Conservation (phyloP, 2,113 vertebrate genomes). For the Hypanus sabinus region DNA sequence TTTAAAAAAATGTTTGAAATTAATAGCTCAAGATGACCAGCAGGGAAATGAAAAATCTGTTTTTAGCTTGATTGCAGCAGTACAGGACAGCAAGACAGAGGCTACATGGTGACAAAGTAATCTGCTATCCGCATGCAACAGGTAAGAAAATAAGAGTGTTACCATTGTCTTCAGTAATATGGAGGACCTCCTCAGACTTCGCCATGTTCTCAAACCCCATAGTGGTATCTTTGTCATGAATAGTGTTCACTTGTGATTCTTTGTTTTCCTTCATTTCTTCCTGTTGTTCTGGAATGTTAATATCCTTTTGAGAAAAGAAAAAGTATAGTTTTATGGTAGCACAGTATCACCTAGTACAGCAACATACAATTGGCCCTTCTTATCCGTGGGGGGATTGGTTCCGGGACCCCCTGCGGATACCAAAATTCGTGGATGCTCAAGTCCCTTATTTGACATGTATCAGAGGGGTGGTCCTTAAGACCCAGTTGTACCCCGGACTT, state of each 20-base stretch:
- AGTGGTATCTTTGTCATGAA: not conserved
- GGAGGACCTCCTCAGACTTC: not conserved
- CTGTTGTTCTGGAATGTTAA: not conserved
- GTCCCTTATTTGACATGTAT: too few relatives aligned
- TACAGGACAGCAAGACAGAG: not conserved
- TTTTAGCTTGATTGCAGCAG: not conserved
- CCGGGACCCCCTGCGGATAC: too few relatives aligned
- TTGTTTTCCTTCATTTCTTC: too few relatives aligned
- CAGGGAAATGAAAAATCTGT: not conserved
- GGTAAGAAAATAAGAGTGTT: not conserved
- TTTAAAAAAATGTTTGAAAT: not conserved
- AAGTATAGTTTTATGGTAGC: not conserved
- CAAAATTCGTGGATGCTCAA: too few relatives aligned
- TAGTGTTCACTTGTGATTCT: not conserved
- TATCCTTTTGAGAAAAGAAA: not conserved
- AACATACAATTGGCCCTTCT: not conserved
- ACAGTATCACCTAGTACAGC: not conserved
- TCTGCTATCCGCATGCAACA: not conserved
- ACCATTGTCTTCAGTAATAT: not conserved
- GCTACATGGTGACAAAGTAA: not conserved
- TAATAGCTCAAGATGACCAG: not conserved
- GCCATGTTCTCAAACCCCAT: too few relatives aligned
- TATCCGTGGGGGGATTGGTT: too few relatives aligned
- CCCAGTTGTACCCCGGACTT: too few relatives aligned
- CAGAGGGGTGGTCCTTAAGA: too few relatives aligned